Evolutionary conservation across 2,113 vertebrate genomes (phyloP).

Genomic region (Poeciliopsis prolifica): DNA sequence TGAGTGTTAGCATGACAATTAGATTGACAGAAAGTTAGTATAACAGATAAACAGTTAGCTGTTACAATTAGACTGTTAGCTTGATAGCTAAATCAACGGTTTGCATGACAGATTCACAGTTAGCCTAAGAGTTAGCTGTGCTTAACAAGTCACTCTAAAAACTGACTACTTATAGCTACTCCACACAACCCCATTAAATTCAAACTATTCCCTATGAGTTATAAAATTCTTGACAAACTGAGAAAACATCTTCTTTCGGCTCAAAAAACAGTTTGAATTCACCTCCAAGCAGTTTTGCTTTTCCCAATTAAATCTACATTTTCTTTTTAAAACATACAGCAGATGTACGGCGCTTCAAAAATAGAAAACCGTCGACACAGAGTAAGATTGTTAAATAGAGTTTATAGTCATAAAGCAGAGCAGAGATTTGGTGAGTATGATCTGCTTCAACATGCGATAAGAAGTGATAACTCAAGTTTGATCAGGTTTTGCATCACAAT

Average conservation of each 20-base stretch:
- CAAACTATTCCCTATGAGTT: background rate
- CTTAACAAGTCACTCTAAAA: background rate
- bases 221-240: background rate
- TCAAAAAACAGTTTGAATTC: background rate
- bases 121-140: too few species aligned
- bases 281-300: background rate
- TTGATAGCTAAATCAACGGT: too few species aligned
- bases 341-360: background rate
- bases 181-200: background rate
- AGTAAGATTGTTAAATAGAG: background rate
- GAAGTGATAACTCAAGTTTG: conserved; percentile 18
- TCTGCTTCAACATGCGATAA: conserved; percentile 50
- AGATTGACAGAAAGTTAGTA: too few species aligned
- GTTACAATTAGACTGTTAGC: too few species aligned
- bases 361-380: background rate
- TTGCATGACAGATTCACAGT: too few species aligned
- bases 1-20: too few species aligned
- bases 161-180: background rate
- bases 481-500: conserved; percentile 57
- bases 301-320: too few species aligned
- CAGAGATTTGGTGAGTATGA: conserved; percentile 1
- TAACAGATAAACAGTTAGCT: too few species aligned
- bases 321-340: background rate
- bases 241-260: background rate
- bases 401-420: background rate